Base-by-base conservation (phyloP, 2,113 vertebrate species). In the Talpa occidentalis region DNA sequence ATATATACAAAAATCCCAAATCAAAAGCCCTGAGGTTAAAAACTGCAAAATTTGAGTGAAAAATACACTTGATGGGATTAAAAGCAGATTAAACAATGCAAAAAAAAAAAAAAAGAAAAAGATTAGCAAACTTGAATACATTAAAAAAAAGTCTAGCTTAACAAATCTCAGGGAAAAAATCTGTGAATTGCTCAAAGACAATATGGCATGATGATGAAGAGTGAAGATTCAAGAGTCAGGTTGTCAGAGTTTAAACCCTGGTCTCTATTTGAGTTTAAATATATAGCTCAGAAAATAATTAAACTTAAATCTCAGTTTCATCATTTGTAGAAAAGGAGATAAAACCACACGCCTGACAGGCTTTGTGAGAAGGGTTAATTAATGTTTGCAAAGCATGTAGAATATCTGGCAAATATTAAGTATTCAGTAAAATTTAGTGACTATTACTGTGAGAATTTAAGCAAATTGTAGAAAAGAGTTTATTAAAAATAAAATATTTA, bases 281-380 rank as follows among this genome's bases (percentile, higher is more conserved):
- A 10, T 77, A 15, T 77, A 60, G 21, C 10, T 67, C 59, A 30
- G 66, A 28, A 3, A 62, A 73, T 64, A 42, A 79, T n/a, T 60
- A 62, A 92, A 85, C 32, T 5, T 79, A 93, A n/a, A 21, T 93
- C 28, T 93, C n/a, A 42, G 35, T 80, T 80, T 80, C 16, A 80
- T 54, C 35, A 54, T 59, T 88, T 59, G 32, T 66, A 76, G 74
- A 88, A 88, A 10, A 54, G 35, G 24, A 5, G 1, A 19, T 40
- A 52, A 52, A 10, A 88, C 49, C 67, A 73, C 69, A 32, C 67
- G 66, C 69, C 69, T 88, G 47, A 89, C 0, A 74, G 30, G 17
- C 42, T 74, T 82, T 74, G 5, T 37, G 14, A 44, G 26, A 88
- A 21, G 69, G 47, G 30, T 44, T 60, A 90, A 1, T 59, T 77